These are phyloP conservation scores for Podabrus alpinus DNA, from an alignment of 2,888 invertebrate genomes.

Conservation along the genomic window DNA sequence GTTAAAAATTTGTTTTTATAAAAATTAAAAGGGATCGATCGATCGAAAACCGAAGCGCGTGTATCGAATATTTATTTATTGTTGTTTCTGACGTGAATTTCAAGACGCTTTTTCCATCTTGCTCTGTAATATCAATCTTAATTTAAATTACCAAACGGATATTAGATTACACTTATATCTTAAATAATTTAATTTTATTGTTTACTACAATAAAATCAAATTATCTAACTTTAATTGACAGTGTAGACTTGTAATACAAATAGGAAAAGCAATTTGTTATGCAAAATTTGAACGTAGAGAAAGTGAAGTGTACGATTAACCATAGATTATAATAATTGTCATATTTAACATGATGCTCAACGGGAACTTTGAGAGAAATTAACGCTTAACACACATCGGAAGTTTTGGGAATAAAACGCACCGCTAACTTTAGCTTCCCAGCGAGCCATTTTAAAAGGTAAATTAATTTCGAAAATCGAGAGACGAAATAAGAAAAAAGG, in stretches of 20 bases:
- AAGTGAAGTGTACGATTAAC: constrained; percentile 30
- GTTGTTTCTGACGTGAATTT: neutral
- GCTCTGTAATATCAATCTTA: neutral
- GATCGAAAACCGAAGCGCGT: neutral
- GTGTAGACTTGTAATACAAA: constrained; percentile 13
- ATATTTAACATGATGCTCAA: constrained; percentile 29
- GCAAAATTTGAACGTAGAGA: constrained; percentile 17
- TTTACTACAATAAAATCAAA: constrained; percentile 6
- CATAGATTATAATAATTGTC: constrained; percentile 36
- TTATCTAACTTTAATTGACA: constrained; percentile 17
- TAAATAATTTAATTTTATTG: neutral
- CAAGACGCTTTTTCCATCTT: neutral
- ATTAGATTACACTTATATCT: neutral
- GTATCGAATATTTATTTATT: neutral
- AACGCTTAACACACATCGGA: constrained; percentile 33
- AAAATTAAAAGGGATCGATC: neutral
- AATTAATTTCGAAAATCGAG: neutral
- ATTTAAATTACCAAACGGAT: neutral
- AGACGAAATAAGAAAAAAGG: neutral
- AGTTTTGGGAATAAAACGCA: constrained; percentile 29
- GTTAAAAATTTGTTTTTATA: neutral
- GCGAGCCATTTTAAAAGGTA: constrained; percentile 8
- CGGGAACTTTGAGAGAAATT: constrained; percentile 30
- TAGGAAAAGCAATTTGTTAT: constrained; percentile 25
- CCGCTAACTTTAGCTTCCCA: constrained; percentile 17